These are phyloP conservation scores for Physocephala rufipes DNA, from an alignment of 2,888 invertebrate genomes.

Conservation along the genomic window DNA sequence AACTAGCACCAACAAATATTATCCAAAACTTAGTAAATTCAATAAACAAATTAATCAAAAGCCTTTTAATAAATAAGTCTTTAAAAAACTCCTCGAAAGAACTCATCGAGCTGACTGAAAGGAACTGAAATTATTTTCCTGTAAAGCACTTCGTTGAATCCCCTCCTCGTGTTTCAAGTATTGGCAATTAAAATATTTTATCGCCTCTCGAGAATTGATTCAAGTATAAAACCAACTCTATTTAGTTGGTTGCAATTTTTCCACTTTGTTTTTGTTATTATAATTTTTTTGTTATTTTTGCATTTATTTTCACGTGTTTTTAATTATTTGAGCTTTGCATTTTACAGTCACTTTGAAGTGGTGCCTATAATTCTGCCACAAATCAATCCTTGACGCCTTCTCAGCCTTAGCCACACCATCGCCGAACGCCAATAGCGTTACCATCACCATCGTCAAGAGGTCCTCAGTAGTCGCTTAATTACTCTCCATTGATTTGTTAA, in stretches of 20 bases:
- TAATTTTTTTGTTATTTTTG: background rate
- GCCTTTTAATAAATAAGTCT: too few species aligned
- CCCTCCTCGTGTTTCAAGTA: background rate
- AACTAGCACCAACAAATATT: too few species aligned
- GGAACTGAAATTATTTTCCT: too few species aligned
- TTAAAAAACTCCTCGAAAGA: too few species aligned
- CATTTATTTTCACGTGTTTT: slow-evolving; percentile 4
- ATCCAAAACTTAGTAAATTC: too few species aligned
- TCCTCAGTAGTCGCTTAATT: slow-evolving; percentile 8
- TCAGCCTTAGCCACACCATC: too few species aligned
- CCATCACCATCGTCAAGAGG: background rate
- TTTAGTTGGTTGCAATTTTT: background rate
- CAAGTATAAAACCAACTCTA: too few species aligned
- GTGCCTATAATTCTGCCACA: background rate
- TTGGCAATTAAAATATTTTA: too few species aligned
- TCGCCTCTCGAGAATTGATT: too few species aligned
- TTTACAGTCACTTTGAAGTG: background rate
- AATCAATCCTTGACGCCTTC: too few species aligned
- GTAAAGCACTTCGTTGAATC: background rate
- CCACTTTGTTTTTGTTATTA: background rate
- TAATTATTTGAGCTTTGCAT: background rate
- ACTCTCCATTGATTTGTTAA: slow-evolving; percentile 21
- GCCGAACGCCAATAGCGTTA: background rate
- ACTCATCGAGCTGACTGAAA: too few species aligned
- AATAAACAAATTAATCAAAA: too few species aligned